Percentiles rank a stretch among this genome's conserved stretches.
phyloP scores from a whole-genome alignment of 2,797 vertebrate species.

The Acanthurus leucopareius region DNA sequence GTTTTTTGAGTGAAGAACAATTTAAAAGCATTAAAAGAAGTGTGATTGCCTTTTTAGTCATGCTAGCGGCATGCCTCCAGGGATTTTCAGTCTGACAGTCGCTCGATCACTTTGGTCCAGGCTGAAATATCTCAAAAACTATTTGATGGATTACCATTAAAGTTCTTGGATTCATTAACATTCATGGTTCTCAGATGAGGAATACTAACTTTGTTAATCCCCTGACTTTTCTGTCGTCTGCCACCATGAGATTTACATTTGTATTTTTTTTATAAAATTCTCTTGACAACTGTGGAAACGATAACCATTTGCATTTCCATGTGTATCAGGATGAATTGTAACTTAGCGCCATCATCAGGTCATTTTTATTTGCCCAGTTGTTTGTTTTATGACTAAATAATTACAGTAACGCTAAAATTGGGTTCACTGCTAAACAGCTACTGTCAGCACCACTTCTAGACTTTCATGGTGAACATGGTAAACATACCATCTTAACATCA shows the following conservation, averaged over 20 bases:
- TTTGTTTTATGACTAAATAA: slow-evolving; percentile 1
- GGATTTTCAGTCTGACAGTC: neutral
- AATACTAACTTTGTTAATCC: too few relatives aligned
- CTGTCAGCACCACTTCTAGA: neutral
- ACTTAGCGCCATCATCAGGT: neutral
- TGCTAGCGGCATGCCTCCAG: neutral
- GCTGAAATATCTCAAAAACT: neutral
- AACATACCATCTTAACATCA: neutral
- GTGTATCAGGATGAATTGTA: neutral
- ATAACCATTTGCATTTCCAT: neutral
- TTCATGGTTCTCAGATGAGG: neutral
- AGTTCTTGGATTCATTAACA: neutral
- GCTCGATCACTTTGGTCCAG: neutral
- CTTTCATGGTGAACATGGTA: neutral
- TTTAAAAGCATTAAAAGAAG: slow-evolving; percentile 20
- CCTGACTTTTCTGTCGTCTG: neutral
- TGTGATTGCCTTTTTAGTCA: neutral
- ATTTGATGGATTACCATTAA: neutral
- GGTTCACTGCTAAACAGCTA: neutral
- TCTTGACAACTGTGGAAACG: neutral
- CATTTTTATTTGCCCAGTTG: neutral
- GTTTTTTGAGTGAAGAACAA: neutral
- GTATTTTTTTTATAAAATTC: neutral
- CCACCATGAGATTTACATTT: neutral
- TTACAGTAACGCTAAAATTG: too few relatives aligned